Conservation (phyloP, 2,888 invertebrate genomes). For the Eristalis tenax region DNA sequence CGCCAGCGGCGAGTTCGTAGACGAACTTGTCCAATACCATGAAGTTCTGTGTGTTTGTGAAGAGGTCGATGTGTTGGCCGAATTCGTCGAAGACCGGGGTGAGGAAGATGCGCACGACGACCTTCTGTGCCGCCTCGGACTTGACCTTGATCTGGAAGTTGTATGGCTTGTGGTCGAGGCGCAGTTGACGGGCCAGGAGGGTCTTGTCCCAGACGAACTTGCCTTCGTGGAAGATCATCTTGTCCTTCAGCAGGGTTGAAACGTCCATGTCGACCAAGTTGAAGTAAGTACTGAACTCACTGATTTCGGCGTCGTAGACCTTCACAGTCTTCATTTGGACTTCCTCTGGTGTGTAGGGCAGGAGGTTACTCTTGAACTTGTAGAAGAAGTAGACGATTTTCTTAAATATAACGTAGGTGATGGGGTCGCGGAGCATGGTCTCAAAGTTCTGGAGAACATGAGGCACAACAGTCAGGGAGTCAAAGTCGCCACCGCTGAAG, state of each 20-base stretch:
- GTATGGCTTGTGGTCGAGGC: constrained; percentile 88
- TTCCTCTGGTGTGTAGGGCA: constrained; percentile 85
- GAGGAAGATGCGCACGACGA: constrained; percentile 85
- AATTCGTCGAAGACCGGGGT: constrained; percentile 86
- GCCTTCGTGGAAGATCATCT: constrained; percentile 77
- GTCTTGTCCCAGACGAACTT: constrained; percentile 80
- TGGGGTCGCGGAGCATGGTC: constrained; percentile 87
- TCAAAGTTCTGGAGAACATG: constrained; percentile 86
- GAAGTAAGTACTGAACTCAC: constrained; percentile 87
- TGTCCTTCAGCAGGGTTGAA: constrained; percentile 78
- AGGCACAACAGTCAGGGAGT: constrained; percentile 80
- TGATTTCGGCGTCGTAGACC: constrained; percentile 85
- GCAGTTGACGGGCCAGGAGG: constrained; percentile 84
- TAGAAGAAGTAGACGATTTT: constrained; percentile 84
- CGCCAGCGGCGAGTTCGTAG: constrained; percentile 83
- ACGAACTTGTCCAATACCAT: constrained; percentile 86
- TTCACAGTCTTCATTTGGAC: constrained; percentile 84
- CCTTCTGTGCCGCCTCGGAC: constrained; percentile 84
- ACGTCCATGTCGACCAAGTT: constrained; percentile 85
- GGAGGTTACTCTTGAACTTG: constrained; percentile 84
- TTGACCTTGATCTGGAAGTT: constrained; percentile 84
- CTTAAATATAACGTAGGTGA: constrained; percentile 87
- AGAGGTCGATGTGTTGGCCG: constrained; percentile 82
- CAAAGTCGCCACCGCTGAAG: constrained; percentile 74
- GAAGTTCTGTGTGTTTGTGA: constrained; percentile 84